phyloP scores from a whole-genome alignment of 1,140 invertebrate species.

The Caenorhabditis remanei region DNA sequence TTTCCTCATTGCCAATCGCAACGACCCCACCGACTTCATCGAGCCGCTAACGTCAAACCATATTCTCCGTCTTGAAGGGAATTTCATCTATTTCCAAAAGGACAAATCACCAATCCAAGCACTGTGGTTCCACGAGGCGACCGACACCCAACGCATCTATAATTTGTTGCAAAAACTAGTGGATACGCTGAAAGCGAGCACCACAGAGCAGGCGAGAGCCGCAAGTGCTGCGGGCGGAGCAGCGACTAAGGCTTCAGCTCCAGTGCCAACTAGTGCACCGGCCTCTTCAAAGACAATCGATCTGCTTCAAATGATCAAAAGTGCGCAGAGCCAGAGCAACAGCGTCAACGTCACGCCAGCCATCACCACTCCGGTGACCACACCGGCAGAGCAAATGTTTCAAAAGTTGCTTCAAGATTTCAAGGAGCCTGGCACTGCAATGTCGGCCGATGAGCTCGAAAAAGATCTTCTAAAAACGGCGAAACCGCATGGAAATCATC shows the following conservation, averaged over 20 bases:
- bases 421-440: too few relatives aligned
- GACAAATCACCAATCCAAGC: constrained; percentile 14
- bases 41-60: constrained; percentile 33
- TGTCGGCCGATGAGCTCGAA: too few relatives aligned
- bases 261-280: background rate
- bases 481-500: too few relatives aligned
- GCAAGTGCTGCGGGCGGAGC: background rate
- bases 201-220: constrained; percentile 13
- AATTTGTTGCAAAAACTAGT: constrained; percentile 31
- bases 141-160: background rate
- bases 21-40: constrained; percentile 47
- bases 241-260: constrained; percentile 8
- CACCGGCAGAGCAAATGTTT: constrained; percentile 40
- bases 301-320: constrained; percentile 40
- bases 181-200: constrained; percentile 27
- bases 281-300: constrained; percentile 8
- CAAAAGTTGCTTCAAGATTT: too few relatives aligned
- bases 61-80: constrained; percentile 8
- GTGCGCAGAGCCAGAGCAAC: background rate
- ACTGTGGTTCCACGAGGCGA: constrained; percentile 25
- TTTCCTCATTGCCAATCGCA: constrained; percentile 52
- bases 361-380: background rate
- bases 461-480: too few relatives aligned
- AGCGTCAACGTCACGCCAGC: background rate
- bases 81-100: constrained; percentile 49